phyloP scores from a whole-genome alignment of 2,797 vertebrate genomes.

The Mus caroli region DNA sequence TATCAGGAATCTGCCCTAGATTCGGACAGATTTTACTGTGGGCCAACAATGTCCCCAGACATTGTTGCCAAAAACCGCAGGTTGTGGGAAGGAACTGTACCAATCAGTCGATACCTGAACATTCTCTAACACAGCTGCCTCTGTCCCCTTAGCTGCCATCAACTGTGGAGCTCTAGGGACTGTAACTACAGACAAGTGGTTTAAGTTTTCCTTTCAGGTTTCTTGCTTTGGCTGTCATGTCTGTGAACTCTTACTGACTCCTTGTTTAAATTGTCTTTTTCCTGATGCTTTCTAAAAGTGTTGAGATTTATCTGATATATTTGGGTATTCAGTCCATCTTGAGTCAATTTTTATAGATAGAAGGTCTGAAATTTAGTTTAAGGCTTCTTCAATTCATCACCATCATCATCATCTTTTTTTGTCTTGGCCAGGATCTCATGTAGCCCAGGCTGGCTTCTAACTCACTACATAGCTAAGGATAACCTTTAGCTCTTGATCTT shows the following conservation, averaged over 20 bases:
- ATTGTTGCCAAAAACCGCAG: neutral
- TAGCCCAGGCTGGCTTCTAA: neutral
- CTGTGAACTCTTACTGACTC: neutral
- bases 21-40: neutral
- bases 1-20: neutral
- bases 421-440: neutral
- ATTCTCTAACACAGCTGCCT: neutral
- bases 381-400: neutral
- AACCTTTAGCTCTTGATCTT: neutral
- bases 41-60: neutral
- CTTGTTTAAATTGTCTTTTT: neutral
- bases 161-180: neutral
- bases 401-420: neutral
- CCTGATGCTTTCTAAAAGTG: neutral
- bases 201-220: neutral
- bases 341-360: neutral
- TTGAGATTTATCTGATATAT: neutral
- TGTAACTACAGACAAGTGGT: neutral
- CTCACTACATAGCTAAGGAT: neutral
- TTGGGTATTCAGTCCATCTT: neutral
- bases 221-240: neutral
- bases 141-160: neutral
- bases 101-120: too few relatives aligned
- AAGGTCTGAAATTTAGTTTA: neutral
- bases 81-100: neutral